phyloP scores from a whole-genome alignment of 2,888 invertebrate species.

The Scaptomyza cyrtandrae region DNA sequence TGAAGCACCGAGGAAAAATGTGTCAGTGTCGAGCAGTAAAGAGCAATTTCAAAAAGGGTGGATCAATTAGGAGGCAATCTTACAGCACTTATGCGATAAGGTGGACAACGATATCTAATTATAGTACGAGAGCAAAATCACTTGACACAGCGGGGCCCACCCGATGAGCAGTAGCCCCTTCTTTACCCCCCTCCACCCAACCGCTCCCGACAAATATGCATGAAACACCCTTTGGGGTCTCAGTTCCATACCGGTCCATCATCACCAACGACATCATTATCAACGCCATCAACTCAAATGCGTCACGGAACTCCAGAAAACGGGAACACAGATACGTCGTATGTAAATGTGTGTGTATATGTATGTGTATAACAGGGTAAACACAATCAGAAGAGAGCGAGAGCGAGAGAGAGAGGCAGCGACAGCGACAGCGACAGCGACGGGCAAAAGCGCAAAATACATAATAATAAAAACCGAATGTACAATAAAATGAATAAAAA shows the following conservation, averaged over 20 bases:
- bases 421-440: slow-evolving; percentile 53
- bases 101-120: slow-evolving; percentile 58
- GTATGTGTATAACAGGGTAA: slow-evolving; percentile 1
- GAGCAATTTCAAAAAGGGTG: not conserved
- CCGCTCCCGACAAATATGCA: not conserved
- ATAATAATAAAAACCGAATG: slow-evolving; percentile 79
- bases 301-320: slow-evolving; percentile 62
- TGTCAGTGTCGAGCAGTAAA: slow-evolving; percentile 27
- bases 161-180: slow-evolving; percentile 30
- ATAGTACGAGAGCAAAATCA: slow-evolving; percentile 52
- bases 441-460: slow-evolving; percentile 80
- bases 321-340: slow-evolving; percentile 26
- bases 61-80: slow-evolving; percentile 6
- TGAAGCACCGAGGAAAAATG: slow-evolving; percentile 32
- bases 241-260: slow-evolving; percentile 70
- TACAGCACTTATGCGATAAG: slow-evolving; percentile 10
- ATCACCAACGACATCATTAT: slow-evolving; percentile 76
- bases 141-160: slow-evolving; percentile 66
- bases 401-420: slow-evolving; percentile 8
- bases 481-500: slow-evolving; percentile 80
- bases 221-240: slow-evolving; percentile 43
- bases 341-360: not conserved
- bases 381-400: slow-evolving; percentile 22
- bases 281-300: slow-evolving; percentile 73
- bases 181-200: no score